A percentile compares a stretch with the other conserved stretches of the same genome.
These are phyloP conservation scores for Sus cebifrons DNA, from an alignment of 2,797 vertebrate genomes.

Conservation along the genomic window DNA sequence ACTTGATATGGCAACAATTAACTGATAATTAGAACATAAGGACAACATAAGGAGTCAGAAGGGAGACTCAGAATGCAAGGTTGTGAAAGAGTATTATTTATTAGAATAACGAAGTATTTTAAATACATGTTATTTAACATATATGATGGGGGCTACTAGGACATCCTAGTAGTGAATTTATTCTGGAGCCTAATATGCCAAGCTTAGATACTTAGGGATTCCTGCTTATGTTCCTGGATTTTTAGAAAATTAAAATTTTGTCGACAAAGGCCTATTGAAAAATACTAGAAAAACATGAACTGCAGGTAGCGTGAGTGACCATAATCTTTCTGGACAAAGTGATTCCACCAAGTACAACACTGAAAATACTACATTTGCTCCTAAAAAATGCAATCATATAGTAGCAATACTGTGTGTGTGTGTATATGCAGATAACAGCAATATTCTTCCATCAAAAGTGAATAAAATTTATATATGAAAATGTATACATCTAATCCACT, in stretches of 20 bases:
- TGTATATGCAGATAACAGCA: background rate
- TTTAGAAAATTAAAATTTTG: slow-evolving; percentile 38
- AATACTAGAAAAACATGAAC: slow-evolving; percentile 58
- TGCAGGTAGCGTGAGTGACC: slow-evolving; percentile 44
- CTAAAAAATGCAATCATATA: background rate
- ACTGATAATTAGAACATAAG: slow-evolving; percentile 18
- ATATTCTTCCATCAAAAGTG: slow-evolving; percentile 24
- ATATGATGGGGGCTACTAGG: slow-evolving; percentile 68
- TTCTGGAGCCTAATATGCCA: slow-evolving; percentile 63
- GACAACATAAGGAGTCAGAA: background rate
- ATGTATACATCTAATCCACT: background rate
- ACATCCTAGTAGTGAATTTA: slow-evolving; percentile 43
- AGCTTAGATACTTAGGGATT: slow-evolving; percentile 51
- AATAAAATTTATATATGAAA: slow-evolving; percentile 36
- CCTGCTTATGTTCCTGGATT: background rate
- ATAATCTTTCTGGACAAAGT: slow-evolving; percentile 27
- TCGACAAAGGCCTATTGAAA: slow-evolving; percentile 49
- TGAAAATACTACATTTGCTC: background rate
- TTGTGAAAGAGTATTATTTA: slow-evolving; percentile 85
- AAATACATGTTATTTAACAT: slow-evolving; percentile 70
- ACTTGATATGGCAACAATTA: background rate
- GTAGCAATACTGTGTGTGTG: background rate
- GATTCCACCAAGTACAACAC: background rate
- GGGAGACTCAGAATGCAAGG: background rate
- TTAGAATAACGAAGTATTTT: slow-evolving; percentile 87